Percentiles rank a stretch among this genome's conserved stretches.
phyloP scores from a whole-genome alignment of 2,797 vertebrate species.

The Xiphorhynchus erythropygius region DNA sequence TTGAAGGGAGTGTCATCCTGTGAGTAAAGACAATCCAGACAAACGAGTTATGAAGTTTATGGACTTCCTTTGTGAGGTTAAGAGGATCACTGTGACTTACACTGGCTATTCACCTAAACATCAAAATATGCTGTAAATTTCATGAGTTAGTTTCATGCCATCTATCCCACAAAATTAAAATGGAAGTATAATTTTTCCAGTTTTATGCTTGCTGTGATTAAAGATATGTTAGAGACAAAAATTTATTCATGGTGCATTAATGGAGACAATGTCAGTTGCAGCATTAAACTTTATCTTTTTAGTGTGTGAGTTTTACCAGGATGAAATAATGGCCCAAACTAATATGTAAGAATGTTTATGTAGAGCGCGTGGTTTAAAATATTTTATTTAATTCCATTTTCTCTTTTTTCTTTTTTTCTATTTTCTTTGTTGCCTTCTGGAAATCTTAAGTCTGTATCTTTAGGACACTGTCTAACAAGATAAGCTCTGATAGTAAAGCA shows the following conservation, averaged over 20 bases:
- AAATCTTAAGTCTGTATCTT: constrained; percentile 55
- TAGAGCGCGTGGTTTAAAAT: neutral
- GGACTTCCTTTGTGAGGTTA: neutral
- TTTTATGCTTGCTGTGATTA: neutral
- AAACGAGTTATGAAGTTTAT: neutral
- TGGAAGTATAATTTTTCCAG: neutral
- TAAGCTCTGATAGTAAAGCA: constrained; percentile 46
- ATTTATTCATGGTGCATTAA: neutral
- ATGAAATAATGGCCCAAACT: neutral
- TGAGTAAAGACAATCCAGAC: neutral
- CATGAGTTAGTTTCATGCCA: neutral
- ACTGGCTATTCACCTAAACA: neutral
- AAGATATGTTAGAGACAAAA: neutral
- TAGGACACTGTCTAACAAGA: constrained; percentile 68
- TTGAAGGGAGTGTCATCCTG: neutral
- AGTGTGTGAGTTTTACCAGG: neutral
- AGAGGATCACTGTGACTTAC: neutral
- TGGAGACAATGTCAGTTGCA: neutral
- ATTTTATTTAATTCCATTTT: neutral
- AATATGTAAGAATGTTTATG: neutral
- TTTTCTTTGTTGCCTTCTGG: neutral
- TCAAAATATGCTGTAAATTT: neutral
- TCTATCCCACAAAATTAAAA: neutral
- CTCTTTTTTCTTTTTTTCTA: neutral
- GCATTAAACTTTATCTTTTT: neutral